Conservation (phyloP, 2,113 vertebrate genomes). For the Cavia porcellus region DNA sequence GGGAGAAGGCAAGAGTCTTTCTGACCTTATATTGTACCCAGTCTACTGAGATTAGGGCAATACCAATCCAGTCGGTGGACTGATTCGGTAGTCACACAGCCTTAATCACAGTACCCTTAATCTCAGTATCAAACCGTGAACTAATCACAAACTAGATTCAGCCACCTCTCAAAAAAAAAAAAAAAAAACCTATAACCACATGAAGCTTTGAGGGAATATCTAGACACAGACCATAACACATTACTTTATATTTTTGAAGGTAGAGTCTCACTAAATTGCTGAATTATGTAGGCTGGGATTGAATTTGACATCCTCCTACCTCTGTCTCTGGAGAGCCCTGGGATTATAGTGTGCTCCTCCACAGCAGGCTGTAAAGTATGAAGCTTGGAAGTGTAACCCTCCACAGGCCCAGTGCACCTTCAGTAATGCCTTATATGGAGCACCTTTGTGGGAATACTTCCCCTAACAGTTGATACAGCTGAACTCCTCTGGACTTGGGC, state of each 20-base stretch:
- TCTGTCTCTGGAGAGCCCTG: neutral
- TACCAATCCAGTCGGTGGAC: neutral
- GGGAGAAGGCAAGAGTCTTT: neutral
- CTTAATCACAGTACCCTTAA: neutral
- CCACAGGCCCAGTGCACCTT: no score
- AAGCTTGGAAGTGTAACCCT: neutral
- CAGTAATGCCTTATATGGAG: no score
- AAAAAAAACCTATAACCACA: neutral
- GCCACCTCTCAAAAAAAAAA: neutral
- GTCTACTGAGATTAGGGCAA: neutral
- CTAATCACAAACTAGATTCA: neutral
- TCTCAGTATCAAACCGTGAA: neutral
- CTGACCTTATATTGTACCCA: neutral
- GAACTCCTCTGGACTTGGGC: neutral
- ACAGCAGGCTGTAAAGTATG: neutral
- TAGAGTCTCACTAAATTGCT: neutral
- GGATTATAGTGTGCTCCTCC: neutral
- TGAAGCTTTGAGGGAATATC: neutral
- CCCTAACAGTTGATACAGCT: fast-evolving
- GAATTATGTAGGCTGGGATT: neutral
- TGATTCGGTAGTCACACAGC: neutral
- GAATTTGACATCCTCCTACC: neutral
- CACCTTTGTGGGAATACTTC: neutral
- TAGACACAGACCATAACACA: neutral
- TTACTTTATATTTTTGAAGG: neutral